Base-by-base conservation (phyloP, 2,888 invertebrate species). In the Polydrusus tereticollis region DNA sequence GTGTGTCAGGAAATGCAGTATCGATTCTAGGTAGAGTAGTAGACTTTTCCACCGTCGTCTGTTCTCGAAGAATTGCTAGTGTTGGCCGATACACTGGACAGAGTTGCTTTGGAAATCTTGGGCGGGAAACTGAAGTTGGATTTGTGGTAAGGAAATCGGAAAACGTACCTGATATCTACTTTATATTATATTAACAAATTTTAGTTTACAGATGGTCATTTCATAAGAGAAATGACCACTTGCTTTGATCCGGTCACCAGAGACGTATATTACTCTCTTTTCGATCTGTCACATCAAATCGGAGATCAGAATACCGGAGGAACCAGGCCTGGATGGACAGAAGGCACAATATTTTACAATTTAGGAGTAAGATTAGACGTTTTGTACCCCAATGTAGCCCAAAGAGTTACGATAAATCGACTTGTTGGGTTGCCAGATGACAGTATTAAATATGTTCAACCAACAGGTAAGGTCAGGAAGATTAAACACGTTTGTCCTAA, bases 251-350 rank as follows among this genome's bases (percentile, higher is more conserved):
- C 66, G 21, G 29, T 77, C 3, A 82, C 86, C 0, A 81, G 88
- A 65, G 87, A 87, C 77, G 87, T 89, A 1, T 77, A 89, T 10
- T 90, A 89, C 76, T 87, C 88, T 0, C 86, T 86, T 81, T 87
- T 87, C 67, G 84, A 86, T 47, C 85, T 89, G 73, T 86, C 85
- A 6, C 81, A 85, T 0, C 82, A 82, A 0, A 87, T 89, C 45
- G 20, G 50, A 0, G 7, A 83, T 86, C 0, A 82, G 88, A 67
- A 87, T 87, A 76, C 87, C 18, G 66, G 43, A 12, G 66, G 85
- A 0, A 87, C 82, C 33, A 83, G 90, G 38, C 88, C 89, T 0
- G 82, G 83, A 50, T 90, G 85, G 76, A 75, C 80, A 8, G 72
- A 81, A 85, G 88, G 87, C 50, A 79, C 80, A 88, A 20, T 7